Base-by-base conservation (phyloP, 2,113 vertebrate genomes). In the Sisor rabdophorus region DNA sequence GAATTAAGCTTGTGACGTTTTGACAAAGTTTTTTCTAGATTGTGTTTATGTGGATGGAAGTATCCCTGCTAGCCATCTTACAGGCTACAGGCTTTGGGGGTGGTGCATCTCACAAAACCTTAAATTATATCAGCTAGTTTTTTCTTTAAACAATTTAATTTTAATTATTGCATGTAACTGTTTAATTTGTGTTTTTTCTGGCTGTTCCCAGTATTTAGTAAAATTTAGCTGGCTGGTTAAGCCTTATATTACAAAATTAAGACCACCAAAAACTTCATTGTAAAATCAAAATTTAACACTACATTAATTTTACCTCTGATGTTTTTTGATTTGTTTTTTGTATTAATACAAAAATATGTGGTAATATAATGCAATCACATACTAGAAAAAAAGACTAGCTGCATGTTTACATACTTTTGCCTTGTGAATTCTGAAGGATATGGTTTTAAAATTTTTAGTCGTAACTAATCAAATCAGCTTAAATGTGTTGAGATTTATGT, bases 401-500 rank as follows among this genome's bases (percentile, higher is more conserved):
- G 12, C 13, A 36, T 36, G 32, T 58, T 24, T 24, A 58, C 24
- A 1, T 58, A 12, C 55, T 22, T 15, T 26, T 11, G 4, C 15
- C 24, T 59, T 56, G 2, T 56, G 24, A 2, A 36, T 36, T 6
- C 28, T 59, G 24, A 28, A 16, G 56, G 55, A 56, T 4, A 22
- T 58, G 56, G 24, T 58, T 28, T 6, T 60, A 8, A 2, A 60
- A 5, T 60, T 58, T 58, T 6, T 28, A 13, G 26, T 60, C 15
- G n/a, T n/a, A n/a, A n/a, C n/a, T n/a, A n/a, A n/a, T n/a, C 58
- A 60, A 60, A 17, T 30, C 26, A 60, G 58, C 16, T 60, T 60
- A 8, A 32, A 40, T 40, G 32, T 10, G 10, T 22, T 44, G n/a
- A 22, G 20, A 22, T 13, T 44, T 36, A 36, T n/a, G n/a, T n/a